phyloP scores from a whole-genome alignment of 2,888 invertebrate species.

The Rotaria sp. region DNA sequence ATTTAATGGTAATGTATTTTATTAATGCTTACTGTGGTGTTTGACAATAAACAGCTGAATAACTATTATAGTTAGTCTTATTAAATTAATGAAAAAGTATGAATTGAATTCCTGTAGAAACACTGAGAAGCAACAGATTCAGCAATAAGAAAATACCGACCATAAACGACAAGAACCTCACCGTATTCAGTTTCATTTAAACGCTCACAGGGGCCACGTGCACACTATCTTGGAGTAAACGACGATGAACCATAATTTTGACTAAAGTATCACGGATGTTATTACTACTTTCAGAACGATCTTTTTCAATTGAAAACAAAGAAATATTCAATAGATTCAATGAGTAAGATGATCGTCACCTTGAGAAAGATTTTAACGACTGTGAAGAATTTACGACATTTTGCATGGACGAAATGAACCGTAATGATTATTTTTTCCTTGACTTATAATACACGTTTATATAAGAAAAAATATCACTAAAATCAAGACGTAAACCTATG shows the following conservation, averaged over 20 bases:
- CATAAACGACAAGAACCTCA: slow-evolving; percentile 54
- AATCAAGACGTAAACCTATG: too few relatives aligned
- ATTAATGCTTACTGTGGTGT: neutral
- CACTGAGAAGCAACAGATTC: slow-evolving; percentile 32
- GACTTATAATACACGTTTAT: too few relatives aligned
- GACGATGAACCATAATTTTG: slow-evolving; percentile 66
- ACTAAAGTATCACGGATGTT: slow-evolving; percentile 51
- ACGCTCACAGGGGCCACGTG: slow-evolving; percentile 82
- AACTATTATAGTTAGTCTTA: neutral
- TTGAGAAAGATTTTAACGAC: too few relatives aligned
- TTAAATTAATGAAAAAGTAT: neutral
- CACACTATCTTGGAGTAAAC: slow-evolving; percentile 77
- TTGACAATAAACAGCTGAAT: neutral
- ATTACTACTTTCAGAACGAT: slow-evolving; percentile 54
- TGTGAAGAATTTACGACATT: too few relatives aligned
- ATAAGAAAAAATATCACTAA: too few relatives aligned
- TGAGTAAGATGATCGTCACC: too few relatives aligned
- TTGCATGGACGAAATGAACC: too few relatives aligned
- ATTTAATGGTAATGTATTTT: neutral
- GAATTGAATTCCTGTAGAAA: slow-evolving; percentile 32
- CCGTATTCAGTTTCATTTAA: slow-evolving; percentile 70
- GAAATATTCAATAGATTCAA: too few relatives aligned
- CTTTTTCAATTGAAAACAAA: slow-evolving; percentile 47
- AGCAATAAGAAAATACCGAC: slow-evolving; percentile 43
- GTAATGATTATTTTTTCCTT: too few relatives aligned